Conservation (phyloP, 2,888 invertebrate species). For the Spilosoma lubricipeda region DNA sequence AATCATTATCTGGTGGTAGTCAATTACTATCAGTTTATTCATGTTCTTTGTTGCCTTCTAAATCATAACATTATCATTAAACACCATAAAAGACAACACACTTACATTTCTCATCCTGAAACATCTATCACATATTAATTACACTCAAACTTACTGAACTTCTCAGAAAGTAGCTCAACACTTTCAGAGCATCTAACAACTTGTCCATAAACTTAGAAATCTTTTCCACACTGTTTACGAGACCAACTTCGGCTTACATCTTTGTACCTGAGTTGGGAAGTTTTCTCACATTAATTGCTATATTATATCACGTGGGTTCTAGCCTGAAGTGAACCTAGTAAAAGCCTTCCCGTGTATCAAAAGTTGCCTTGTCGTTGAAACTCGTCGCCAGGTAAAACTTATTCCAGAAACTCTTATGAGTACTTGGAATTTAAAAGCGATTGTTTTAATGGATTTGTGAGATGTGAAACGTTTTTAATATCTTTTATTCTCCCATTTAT, state of each 20-base stretch:
- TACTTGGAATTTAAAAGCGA: constrained; percentile 47
- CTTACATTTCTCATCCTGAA: not conserved
- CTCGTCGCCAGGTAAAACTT: constrained; percentile 54
- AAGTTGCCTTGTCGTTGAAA: constrained; percentile 58
- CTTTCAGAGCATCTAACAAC: constrained; percentile 39
- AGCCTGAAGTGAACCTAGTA: constrained; percentile 38
- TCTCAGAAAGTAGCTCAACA: constrained; percentile 25
- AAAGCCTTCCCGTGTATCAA: constrained; percentile 69
- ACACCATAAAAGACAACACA: not conserved
- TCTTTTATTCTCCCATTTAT: not conserved
- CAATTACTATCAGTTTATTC: too few relatives aligned
- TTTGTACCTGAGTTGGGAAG: constrained; percentile 34
- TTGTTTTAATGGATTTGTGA: constrained; percentile 37
- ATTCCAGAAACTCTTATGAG: constrained; percentile 31
- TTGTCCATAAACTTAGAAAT: constrained; percentile 45
- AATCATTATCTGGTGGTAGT: too few relatives aligned
- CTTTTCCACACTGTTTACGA: constrained; percentile 47
- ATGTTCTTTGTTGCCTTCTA: not conserved
- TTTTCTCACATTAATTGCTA: constrained; percentile 55
- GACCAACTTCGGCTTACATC: constrained; percentile 42
- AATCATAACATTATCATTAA: not conserved
- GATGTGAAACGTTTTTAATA: constrained; percentile 9
- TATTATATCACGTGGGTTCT: constrained; percentile 42
- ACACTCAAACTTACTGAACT: constrained; percentile 34
- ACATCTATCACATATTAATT: constrained; percentile 17